Conservation (phyloP, 2,888 invertebrate genomes). For the Mimas tiliae region DNA sequence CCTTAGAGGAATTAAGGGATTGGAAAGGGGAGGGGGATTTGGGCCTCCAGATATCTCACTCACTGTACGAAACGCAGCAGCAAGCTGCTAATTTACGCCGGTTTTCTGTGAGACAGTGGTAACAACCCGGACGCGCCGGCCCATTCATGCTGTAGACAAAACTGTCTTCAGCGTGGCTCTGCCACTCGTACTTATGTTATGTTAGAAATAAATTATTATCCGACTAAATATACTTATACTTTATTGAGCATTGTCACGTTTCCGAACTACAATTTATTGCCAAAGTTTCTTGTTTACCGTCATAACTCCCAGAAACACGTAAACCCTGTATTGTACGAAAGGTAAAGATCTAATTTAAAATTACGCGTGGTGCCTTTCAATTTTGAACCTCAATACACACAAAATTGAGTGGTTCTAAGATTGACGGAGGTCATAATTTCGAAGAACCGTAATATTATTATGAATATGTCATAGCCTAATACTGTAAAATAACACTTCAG, state of each 20-base stretch:
- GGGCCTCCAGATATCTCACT: too few relatives aligned
- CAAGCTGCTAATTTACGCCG: too few relatives aligned
- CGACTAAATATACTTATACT: not conserved
- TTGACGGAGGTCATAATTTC: not conserved
- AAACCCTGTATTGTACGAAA: not conserved
- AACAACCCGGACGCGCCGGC: too few relatives aligned
- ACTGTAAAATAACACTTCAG: slow-evolving; percentile 4
- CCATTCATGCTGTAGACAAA: too few relatives aligned
- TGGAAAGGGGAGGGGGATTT: too few relatives aligned
- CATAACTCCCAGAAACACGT: not conserved
- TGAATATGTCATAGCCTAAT: not conserved
- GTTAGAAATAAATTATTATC: not conserved
- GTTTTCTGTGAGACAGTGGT: too few relatives aligned
- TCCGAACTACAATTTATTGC: not conserved
- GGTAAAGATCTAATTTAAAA: not conserved
- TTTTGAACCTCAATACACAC: not conserved
- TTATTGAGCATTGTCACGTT: not conserved
- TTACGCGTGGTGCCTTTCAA: not conserved
- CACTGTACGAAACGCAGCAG: too few relatives aligned
- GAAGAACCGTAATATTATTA: not conserved
- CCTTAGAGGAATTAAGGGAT: too few relatives aligned
- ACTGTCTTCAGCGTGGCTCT: too few relatives aligned
- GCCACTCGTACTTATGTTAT: too few relatives aligned
- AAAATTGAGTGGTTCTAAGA: not conserved
- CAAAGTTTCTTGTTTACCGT: not conserved